Base-by-base conservation (phyloP, 2,797 vertebrate genomes). In the Rhodeus uyekii region DNA sequence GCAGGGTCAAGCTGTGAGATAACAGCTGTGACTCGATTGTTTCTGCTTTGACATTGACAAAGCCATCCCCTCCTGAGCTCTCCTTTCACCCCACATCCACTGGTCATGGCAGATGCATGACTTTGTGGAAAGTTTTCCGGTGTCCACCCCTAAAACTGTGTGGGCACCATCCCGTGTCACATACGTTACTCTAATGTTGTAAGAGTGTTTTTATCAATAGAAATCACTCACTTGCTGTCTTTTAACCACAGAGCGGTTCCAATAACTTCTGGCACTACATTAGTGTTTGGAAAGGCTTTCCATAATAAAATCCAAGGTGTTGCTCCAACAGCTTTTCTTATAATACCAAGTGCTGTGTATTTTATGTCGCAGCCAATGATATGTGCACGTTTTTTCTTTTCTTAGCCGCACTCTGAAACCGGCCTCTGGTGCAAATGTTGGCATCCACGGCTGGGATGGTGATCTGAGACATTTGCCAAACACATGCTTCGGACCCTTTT, bases 41-140 rank as follows among this genome's bases (percentile, higher is more conserved):
- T 85, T 83, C 76, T 82, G 69, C 29, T 84, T 85, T 85, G 86
- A 87, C 87, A 79, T 84, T 88, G 87, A 87, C 82, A 86, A 82
- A 88, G 80, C 83, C 84, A 75, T 36, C 10, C 24, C 39, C 22
- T 63, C 24, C 60, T 61, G 39, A 81, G 48, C 75, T 61, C 77
- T 76, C 71, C 60, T 42, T 46, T 6, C 48, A 13, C 69, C 67
- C 78, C 78, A 13, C 48, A 12, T 48, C 38, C 72, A 53, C n/a
- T 50, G 24, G 78, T 24, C 50, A 8, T 24, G 65, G 58, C 80
- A 77, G 78, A 85, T 73, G 14, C 58, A 58, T n/a, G 60, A 34
- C 61, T 80, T 55, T 55, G 60, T 79, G 39, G 38, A 75, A 81
- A 74, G 58, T 74, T 81, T 48, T 7, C 4, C 29, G n/a, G 2